Base-by-base conservation (phyloP, 2,888 invertebrate species). In the Nudaria mundana region DNA sequence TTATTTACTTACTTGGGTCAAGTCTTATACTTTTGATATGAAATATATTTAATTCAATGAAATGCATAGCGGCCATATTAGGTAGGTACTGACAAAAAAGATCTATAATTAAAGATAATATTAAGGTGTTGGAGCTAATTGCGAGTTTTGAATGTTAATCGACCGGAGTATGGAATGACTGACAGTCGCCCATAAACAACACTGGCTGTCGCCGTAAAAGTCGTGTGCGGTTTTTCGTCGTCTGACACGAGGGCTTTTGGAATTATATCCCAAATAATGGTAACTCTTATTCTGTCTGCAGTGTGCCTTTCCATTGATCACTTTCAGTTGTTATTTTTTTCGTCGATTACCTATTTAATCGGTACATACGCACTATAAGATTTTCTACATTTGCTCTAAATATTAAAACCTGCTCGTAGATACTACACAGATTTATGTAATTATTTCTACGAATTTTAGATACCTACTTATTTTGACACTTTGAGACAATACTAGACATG, bases 201-300 rank as follows among this genome's bases (percentile, higher is more conserved):
- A 66, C 53, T 51, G 61, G 53, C 73, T 71, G 79, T 80, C 77
- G 69, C 82, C 81, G 61, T 86, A 84, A 82, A 86, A 79, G 76
- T 76, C 78, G 68, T 70, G 79, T 81, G 82, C 67, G 82, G 82
- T 83, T 85, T 84, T 82, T 81, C 78, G 76, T 66, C 76, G 75
- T 71, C 76, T 67, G 75, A 69, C 71, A 67, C 63, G 66, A 62
- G 56, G 58, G 55, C 64, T 69, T 68, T 72, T 63, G 71, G 73
- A 79, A 77, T 78, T 71, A 74, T 81, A 72, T 65, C 70, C 76
- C 66, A 71, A 82, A 82, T 79, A 76, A 81, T 73, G 75, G 73
- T 71, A 72, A 76, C 76, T 71, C 70, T 66, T 66, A 55, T 57
- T 57, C 55, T 50, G 57, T 52, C 53, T 52, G 49, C 48, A 44